These are phyloP conservation scores for Hymenochirus boettgeri DNA, from an alignment of 2,113 vertebrate genomes.

Conservation along the genomic window DNA sequence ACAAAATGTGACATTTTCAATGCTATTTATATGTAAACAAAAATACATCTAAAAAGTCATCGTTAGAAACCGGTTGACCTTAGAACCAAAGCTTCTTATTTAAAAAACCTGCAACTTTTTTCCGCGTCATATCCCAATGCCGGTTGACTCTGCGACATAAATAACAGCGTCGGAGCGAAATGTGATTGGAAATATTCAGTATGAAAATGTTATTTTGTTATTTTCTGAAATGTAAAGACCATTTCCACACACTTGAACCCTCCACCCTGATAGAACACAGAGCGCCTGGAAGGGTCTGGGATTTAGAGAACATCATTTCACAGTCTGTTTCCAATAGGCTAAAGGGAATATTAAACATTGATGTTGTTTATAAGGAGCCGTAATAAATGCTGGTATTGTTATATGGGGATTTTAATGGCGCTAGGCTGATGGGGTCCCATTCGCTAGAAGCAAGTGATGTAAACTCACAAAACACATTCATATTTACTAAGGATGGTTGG, in stretches of 20 bases:
- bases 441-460: too few relatives aligned
- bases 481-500: neutral
- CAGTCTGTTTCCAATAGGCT: neutral
- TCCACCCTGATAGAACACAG: neutral
- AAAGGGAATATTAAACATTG: conserved; percentile 6
- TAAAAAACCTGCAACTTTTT: too few relatives aligned
- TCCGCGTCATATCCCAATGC: neutral
- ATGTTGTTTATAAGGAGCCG: neutral
- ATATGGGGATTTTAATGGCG: neutral
- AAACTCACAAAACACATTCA: neutral
- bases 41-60: too few relatives aligned
- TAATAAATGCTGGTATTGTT: neutral
- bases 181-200: neutral
- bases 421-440: neutral
- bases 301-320: neutral
- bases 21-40: too few relatives aligned
- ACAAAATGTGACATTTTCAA: too few relatives aligned
- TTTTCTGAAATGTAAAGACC: neutral
- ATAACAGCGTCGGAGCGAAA: neutral
- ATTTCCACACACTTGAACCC: neutral
- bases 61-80: too few relatives aligned
- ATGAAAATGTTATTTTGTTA: neutral
- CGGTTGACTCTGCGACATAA: neutral
- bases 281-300: neutral
- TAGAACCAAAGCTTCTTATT: too few relatives aligned